These are phyloP conservation scores for Fopius arisanus DNA, from an alignment of 1,140 invertebrate species.

Conservation along the genomic window DNA sequence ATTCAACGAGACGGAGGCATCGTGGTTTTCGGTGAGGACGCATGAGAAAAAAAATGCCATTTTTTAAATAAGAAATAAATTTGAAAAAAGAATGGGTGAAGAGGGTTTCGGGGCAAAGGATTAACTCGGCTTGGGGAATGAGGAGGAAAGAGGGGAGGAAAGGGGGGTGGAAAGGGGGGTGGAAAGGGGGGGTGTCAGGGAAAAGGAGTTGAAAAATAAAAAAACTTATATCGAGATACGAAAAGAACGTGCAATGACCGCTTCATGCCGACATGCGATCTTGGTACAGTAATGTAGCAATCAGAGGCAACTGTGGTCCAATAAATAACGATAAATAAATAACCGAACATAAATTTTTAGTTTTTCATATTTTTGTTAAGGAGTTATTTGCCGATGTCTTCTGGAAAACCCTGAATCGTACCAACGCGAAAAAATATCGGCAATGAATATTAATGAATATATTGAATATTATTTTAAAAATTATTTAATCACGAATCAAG, in stretches of 20 bases:
- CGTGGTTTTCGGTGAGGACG: conserved; percentile 3
- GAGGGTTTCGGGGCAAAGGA: conserved; percentile 13
- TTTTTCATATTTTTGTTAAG: too few species aligned
- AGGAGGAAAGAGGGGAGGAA: conserved; percentile 24
- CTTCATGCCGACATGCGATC: conserved; percentile 43
- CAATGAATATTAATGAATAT: too few species aligned
- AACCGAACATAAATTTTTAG: too few species aligned
- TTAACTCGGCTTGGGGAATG: conserved; percentile 16
- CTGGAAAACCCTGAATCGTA: too few species aligned
- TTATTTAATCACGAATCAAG: too few species aligned
- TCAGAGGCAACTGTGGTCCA: not conserved
- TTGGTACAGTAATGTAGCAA: conserved; percentile 26
- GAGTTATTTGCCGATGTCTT: too few species aligned
- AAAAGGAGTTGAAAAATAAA: conserved; percentile 37
- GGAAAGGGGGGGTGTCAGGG: not conserved
- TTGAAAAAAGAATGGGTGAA: not conserved
- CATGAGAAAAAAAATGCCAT: not conserved
- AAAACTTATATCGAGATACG: conserved; percentile 45
- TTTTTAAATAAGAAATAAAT: conserved; percentile 15
- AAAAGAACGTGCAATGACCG: conserved; percentile 57
- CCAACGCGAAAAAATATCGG: too few species aligned
- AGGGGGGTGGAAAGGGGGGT: conserved; percentile 27
- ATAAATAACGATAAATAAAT: not conserved
- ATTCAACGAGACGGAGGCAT: conserved; percentile 23
- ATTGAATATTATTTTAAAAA: too few species aligned